Evolutionary conservation across 2,888 invertebrate genomes (phyloP).

Genomic region (Ophion costatus): DNA sequence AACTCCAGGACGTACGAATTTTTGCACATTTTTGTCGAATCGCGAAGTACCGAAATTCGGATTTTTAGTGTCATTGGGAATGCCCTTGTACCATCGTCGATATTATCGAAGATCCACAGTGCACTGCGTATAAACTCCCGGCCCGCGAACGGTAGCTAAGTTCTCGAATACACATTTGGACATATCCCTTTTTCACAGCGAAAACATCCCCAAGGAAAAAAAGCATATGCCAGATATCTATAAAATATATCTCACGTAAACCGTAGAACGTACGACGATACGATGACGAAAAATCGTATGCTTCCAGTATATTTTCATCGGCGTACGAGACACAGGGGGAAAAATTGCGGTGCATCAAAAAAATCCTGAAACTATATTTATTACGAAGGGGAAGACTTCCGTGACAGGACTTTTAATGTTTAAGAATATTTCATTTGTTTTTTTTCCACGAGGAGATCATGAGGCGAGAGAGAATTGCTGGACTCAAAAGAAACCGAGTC

Average conservation of each 20-base stretch:
- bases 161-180: neutral
- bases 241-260: neutral
- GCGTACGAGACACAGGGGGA: neutral
- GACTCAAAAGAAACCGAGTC: too few species aligned
- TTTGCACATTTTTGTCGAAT: neutral
- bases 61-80: neutral
- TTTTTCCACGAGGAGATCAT: neutral
- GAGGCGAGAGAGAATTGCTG: too few species aligned
- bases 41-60: neutral
- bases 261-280: neutral
- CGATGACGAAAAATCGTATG: neutral
- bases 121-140: neutral
- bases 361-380: neutral
- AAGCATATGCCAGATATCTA: neutral
- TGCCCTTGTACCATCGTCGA: neutral
- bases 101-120: neutral
- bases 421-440: neutral
- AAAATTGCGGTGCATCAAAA: neutral
- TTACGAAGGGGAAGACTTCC: neutral
- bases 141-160: neutral
- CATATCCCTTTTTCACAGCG: neutral
- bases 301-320: neutral
- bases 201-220: neutral
- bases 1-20: neutral
- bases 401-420: neutral